Percentiles rank a stretch among this genome's conserved stretches.
phyloP scores from a whole-genome alignment of 2,113 vertebrate genomes.

The Sylvietta virens region DNA sequence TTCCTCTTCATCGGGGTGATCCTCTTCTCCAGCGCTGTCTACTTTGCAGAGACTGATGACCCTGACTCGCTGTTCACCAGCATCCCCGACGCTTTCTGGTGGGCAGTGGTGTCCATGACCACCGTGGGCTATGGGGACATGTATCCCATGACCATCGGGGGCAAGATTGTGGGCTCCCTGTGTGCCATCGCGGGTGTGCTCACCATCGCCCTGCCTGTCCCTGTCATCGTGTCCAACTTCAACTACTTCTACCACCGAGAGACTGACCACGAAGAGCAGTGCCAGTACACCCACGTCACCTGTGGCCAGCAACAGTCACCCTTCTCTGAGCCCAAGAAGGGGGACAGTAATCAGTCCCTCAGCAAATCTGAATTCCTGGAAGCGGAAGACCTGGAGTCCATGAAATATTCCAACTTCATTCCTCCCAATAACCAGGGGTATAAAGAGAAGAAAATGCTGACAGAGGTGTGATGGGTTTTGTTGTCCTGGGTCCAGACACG shows the following conservation, averaged over 20 bases:
- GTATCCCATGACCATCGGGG: slow-evolving; percentile 92
- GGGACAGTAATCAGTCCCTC: slow-evolving; percentile 80
- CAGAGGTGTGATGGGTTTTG: slow-evolving; percentile 81
- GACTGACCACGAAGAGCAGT: slow-evolving; percentile 91
- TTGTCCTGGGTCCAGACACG: not conserved
- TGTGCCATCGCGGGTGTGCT: slow-evolving; percentile 93
- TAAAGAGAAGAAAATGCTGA: slow-evolving; percentile 83
- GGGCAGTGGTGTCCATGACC: slow-evolving; percentile 97
- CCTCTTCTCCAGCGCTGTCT: slow-evolving; percentile 94
- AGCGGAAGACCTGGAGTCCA: slow-evolving; percentile 78
- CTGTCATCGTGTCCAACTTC: slow-evolving; percentile 96
- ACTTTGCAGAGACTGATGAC: slow-evolving; percentile 95
- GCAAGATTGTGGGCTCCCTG: slow-evolving; percentile 93
- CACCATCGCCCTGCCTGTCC: slow-evolving; percentile 91
- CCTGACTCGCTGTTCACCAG: slow-evolving; percentile 85
- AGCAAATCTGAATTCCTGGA: slow-evolving; percentile 84
- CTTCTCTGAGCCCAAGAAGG: slow-evolving; percentile 78
- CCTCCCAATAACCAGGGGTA: slow-evolving; percentile 74
- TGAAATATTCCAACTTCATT: slow-evolving; percentile 85
- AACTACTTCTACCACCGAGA: slow-evolving; percentile 98
- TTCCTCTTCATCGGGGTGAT: slow-evolving; percentile 97
- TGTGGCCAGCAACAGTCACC: slow-evolving; percentile 84
- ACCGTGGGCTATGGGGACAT: slow-evolving; percentile 96
- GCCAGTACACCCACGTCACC: slow-evolving; percentile 89
- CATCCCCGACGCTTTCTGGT: slow-evolving; percentile 97